These are phyloP conservation scores for Acholoe squamosa DNA, from an alignment of 2,888 invertebrate species.

Conservation along the genomic window DNA sequence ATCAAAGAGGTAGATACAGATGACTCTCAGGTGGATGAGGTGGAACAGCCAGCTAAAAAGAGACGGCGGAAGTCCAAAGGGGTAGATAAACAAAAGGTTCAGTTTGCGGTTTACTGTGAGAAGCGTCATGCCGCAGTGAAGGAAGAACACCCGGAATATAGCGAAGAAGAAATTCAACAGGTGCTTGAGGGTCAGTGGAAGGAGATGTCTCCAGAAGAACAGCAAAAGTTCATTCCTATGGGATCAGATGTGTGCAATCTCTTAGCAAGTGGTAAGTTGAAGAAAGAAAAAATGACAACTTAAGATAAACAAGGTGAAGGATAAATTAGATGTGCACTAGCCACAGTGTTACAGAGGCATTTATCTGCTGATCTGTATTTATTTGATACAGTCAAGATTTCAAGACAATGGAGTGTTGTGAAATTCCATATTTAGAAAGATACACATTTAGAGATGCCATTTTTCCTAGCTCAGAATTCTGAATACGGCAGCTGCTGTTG, in stretches of 20 bases:
- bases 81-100: constrained; percentile 66
- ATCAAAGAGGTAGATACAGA: neutral
- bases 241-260: constrained; percentile 69
- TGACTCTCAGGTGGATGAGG: neutral
- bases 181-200: constrained; percentile 69
- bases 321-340: too few relatives aligned
- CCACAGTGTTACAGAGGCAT: too few relatives aligned
- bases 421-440: too few relatives aligned
- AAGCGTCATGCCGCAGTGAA: constrained; percentile 77
- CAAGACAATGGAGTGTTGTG: too few relatives aligned
- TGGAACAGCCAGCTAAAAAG: constrained; percentile 14
- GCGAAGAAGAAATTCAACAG: constrained; percentile 73
- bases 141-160: constrained; percentile 79
- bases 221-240: constrained; percentile 72
- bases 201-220: constrained; percentile 68
- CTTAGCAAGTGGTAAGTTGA: neutral
- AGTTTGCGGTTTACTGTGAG: constrained; percentile 80
- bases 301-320: too few relatives aligned
- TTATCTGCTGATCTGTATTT: too few relatives aligned
- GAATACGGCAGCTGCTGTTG: too few relatives aligned
- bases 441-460: too few relatives aligned
- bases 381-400: too few relatives aligned
- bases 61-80: neutral
- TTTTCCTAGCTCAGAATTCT: too few relatives aligned
- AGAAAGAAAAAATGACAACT: neutral